Evolutionary conservation across 2,888 invertebrate species (phyloP), one percentile per base, ranked within the genome.

Genomic region (Tribolium freemani): DNA sequence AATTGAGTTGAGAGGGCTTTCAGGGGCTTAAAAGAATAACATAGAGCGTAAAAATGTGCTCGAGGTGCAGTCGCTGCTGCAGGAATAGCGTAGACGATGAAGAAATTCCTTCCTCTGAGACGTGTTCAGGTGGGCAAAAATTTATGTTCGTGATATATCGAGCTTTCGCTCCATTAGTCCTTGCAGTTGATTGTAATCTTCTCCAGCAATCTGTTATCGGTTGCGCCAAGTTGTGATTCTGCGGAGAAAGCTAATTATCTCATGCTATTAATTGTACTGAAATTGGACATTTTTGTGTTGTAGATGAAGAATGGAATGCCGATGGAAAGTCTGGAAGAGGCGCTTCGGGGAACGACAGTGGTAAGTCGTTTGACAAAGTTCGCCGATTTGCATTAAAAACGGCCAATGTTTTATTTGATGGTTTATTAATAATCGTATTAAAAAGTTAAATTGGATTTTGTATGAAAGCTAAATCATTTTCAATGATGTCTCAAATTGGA

Each of bases 281-380:
- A 66, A 54, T 54, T 53, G 64, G 16, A 16, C 16, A 16, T 31
- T 38, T 38, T 38, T 38, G 8, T 38, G 5, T 38, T 88, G 71
- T 88, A 90, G 90, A 90, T 80, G 90, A 90, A 85, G 90, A 90
- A 86, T 90, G 90, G 90, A 90, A 88, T 84, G 87, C 89, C 67
- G 90, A 90, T 85, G 89, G 89, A 80, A 90, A 90, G 79, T 84
- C 85, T 46, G 86, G 86, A 72, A 83, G 86, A 75, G 82, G 81
- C 56, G 76, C 82, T 72, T 83, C 84, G 70, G 84, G 85, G 73
- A 86, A 81, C 78, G 86, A 87, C 72, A 84, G 86, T 75, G 86
- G 87, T 86, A 81, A 86, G 86, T 84, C 74, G 71, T n/a, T n/a
- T 50, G 46, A 11, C 8, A 26, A 69, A 45, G 30, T 60, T 46